phyloP scores from a whole-genome alignment of 1,140 invertebrate genomes.

The Laupala kohalensis region DNA sequence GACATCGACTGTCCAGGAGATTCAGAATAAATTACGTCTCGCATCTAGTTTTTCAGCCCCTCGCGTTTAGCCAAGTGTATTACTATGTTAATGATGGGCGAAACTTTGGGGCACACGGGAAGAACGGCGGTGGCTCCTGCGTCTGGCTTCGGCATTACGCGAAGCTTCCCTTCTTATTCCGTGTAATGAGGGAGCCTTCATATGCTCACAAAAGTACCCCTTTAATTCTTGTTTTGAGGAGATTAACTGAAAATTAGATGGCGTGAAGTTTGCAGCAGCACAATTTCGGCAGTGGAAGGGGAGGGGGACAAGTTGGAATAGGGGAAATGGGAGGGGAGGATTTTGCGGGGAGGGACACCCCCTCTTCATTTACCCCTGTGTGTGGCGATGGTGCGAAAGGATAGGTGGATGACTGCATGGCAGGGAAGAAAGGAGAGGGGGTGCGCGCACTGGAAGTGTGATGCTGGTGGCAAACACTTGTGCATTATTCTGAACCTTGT shows the following conservation, averaged over 20 bases:
- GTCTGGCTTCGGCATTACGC: no score
- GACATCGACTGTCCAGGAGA: neutral
- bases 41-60: neutral
- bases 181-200: conserved; percentile 22
- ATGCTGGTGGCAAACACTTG: neutral
- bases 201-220: conserved; percentile 28
- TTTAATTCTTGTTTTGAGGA: conserved; percentile 30
- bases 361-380: no score
- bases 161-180: conserved; percentile 6
- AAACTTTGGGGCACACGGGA: neutral
- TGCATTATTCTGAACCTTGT: neutral
- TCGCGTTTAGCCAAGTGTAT: neutral
- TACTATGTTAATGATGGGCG: neutral
- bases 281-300: neutral
- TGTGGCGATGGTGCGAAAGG: no score
- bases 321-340: neutral
- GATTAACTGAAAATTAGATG: conserved; percentile 32
- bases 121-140: neutral
- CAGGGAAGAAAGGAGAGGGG: neutral
- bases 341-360: no score
- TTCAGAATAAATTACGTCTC: neutral
- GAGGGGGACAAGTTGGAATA: neutral
- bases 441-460: neutral
- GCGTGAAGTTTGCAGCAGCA: conserved; percentile 19
- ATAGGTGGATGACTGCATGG: no score